Base-by-base conservation (phyloP, 2,113 vertebrate genomes). In the Typhlomys cinereus region DNA sequence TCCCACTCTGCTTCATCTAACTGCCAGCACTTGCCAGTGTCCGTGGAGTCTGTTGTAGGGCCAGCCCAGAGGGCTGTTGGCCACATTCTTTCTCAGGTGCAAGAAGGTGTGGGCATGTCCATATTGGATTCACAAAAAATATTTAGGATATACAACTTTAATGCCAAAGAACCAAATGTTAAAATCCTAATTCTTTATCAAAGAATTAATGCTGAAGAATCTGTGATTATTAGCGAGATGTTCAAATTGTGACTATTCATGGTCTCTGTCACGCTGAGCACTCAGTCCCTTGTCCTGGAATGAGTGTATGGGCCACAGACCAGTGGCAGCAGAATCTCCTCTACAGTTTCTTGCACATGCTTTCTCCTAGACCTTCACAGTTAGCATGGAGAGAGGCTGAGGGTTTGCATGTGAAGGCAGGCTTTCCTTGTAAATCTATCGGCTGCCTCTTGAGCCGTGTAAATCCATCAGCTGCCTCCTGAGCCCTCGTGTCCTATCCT, bases 61-160 rank as follows among this genome's bases (percentile, higher is more conserved):
- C 71, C 48, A 1, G 34, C 29, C 15, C 46, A 66, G 17, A 52
- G 41, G 50, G 13, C 48, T 18, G 1, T 31, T 13, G 21, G 5
- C 9, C 18, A 12, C 64, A 44, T 54, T 92, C 88, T 79, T 61
- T 62, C 25, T 41, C 67, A 52, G 52, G 52, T 71, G 57, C 71
- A 84, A 78, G 39, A 46, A 1, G 23, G 25, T 29, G 46, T 39
- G 29, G 23, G 36, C n/a, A 23, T 94, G 73, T 69, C 82, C 67
- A 66, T 67, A 48, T 4, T 20, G 41, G 8, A 76, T 57, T 67
- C 74, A 69, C 41, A 20, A 73, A 44, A 7, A 67, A 17, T 36
- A 82, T 85, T 57, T 93, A 76, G 76, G 46, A 75, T 66, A 62
- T 75, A 20, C 1, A 31, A 46, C 70, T 79, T 90, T 90, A 70